phyloP scores from a whole-genome alignment of 1,140 invertebrate species.

The Dreissena rostriformis region DNA sequence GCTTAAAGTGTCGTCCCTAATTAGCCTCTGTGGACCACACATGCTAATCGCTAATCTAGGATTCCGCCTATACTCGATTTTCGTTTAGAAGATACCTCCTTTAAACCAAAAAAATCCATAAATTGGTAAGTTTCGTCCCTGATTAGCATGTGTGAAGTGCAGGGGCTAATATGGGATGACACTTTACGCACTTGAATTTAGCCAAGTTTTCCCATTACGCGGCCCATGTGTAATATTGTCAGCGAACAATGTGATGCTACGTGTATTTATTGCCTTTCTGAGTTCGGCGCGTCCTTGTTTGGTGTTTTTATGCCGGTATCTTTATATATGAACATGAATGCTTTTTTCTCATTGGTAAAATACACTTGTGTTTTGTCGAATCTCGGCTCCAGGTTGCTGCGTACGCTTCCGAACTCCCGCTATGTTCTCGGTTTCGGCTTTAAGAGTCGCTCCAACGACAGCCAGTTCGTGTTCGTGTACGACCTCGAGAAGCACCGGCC shows the following conservation, averaged over 20 bases:
- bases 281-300: not conserved
- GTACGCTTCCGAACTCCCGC: slow-evolving; percentile 10
- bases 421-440: slow-evolving; percentile 50
- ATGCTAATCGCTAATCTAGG: not conserved
- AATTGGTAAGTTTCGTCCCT: no score
- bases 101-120: no score
- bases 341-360: no score
- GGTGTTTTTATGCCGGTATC: not conserved
- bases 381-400: slow-evolving; percentile 7
- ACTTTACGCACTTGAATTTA: no score
- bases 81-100: no score
- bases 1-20: not conserved
- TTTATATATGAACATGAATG: not conserved
- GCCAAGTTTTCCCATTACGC: no score
- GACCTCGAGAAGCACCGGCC: slow-evolving; percentile 36
- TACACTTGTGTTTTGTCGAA: not conserved
- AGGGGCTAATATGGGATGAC: no score
- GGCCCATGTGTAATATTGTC: no score
- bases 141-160: no score
- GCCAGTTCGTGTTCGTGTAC: slow-evolving; percentile 47
- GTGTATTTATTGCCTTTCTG: not conserved
- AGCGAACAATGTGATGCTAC: no score
- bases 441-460: slow-evolving; percentile 34
- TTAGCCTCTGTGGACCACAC: not conserved
- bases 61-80: no score